These are phyloP conservation scores for Drosophila tristis DNA, from an alignment of 1,140 invertebrate genomes.

Conservation along the genomic window DNA sequence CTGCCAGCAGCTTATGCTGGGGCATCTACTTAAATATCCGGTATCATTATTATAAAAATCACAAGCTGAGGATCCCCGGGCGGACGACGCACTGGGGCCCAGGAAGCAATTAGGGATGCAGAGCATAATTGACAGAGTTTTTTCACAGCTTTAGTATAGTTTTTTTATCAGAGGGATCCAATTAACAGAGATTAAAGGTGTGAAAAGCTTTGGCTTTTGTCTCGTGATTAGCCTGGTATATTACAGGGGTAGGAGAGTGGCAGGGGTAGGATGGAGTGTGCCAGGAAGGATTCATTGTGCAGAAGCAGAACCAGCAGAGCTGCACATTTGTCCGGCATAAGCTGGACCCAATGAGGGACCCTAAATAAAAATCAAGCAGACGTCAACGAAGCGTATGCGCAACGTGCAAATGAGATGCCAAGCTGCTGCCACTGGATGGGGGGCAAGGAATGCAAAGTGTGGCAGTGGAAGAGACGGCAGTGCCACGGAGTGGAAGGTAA, in stretches of 20 bases:
- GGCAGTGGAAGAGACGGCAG: background rate
- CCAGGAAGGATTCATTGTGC: too few relatives aligned
- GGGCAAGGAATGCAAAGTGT: too few relatives aligned
- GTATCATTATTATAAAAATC: slow-evolving; percentile 81
- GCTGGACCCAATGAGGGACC: slow-evolving; percentile 45
- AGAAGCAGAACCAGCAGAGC: background rate
- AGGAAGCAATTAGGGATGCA: slow-evolving; percentile 75
- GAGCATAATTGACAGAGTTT: slow-evolving; percentile 76
- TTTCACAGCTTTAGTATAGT: slow-evolving; percentile 27
- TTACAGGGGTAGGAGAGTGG: background rate
- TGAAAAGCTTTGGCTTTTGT: slow-evolving; percentile 60
- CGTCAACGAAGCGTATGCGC: slow-evolving; percentile 59
- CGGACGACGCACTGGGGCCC: slow-evolving; percentile 59
- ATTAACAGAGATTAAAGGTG: slow-evolving; percentile 50
- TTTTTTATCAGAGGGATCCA: background rate
- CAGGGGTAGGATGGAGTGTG: background rate
- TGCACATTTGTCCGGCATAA: slow-evolving; percentile 3
- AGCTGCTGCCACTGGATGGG: slow-evolving; percentile 4
- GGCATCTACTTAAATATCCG: slow-evolving; percentile 80
- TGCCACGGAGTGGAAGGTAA: slow-evolving; percentile 50
- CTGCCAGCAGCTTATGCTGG: slow-evolving; percentile 67
- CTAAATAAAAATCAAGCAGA: slow-evolving; percentile 62
- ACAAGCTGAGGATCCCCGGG: slow-evolving; percentile 39
- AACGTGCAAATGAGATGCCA: slow-evolving; percentile 62
- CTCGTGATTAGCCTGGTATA: slow-evolving; percentile 41